Evolutionary conservation across 2,113 vertebrate species (phyloP).

Genomic region (Scalopus aquaticus): DNA sequence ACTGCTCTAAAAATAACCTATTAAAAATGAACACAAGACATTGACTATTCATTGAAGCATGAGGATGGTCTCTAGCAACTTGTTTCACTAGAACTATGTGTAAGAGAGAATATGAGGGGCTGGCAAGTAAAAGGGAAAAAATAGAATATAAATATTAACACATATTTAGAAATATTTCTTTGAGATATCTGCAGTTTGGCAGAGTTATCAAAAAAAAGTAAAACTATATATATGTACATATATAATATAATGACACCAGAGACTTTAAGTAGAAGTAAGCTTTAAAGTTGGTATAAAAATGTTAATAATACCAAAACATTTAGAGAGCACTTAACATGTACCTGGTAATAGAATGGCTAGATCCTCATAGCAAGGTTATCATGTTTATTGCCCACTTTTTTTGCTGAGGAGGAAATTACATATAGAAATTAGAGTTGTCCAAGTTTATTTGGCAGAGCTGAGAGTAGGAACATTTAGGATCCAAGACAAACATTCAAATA

Average conservation of each 20-base stretch:
- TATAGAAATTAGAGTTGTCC: neutral
- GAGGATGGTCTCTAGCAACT: neutral
- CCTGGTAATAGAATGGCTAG: neutral
- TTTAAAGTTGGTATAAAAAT: neutral
- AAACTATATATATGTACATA: too few relatives aligned
- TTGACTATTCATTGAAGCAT: neutral
- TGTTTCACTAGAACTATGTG: neutral
- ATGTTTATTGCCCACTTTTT: neutral
- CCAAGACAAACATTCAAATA: neutral
- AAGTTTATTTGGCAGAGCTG: neutral
- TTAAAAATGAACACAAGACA: neutral
- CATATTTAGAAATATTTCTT: neutral
- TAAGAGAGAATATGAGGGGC: neutral
- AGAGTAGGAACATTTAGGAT: neutral
- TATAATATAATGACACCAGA: neutral
- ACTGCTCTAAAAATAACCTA: neutral
- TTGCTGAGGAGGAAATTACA: neutral
- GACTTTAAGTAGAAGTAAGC: neutral
- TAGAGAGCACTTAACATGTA: neutral
- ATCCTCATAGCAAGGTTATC: neutral
- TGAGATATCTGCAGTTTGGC: neutral
- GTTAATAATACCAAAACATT: neutral
- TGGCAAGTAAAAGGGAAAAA: neutral
- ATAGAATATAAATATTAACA: neutral
- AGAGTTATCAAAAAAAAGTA: neutral